A percentile compares a stretch with the other conserved stretches of the same genome.
Conservation (phyloP, 2,113 vertebrate species). For the Siniperca chuatsi region DNA sequence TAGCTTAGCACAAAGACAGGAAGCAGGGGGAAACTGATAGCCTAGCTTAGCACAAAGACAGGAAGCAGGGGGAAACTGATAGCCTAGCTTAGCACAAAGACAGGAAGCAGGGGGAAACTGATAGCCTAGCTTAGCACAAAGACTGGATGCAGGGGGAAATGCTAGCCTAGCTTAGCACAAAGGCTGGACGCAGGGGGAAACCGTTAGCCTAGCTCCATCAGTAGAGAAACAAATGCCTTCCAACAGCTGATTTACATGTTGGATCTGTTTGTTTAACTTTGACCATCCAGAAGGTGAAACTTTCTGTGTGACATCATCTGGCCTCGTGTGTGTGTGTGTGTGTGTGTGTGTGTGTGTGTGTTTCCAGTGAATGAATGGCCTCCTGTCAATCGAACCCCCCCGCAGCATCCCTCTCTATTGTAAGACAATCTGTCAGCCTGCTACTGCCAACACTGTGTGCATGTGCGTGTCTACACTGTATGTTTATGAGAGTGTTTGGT, state of each 20-base stretch:
- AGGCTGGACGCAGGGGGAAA: not conserved
- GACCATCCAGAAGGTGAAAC: not conserved
- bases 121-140: not conserved
- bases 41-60: too few species aligned
- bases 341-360: slow-evolving; percentile 18
- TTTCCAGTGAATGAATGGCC: slow-evolving; percentile 34
- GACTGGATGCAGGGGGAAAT: not conserved
- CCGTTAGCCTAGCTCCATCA: not conserved
- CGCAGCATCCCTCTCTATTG: slow-evolving; percentile 48
- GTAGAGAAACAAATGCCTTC: too few species aligned
- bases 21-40: not conserved
- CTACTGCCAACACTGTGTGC: slow-evolving; percentile 47
- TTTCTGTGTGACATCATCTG: slow-evolving; percentile 15
- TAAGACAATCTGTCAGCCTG: slow-evolving; percentile 67
- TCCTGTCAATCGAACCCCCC: slow-evolving; percentile 44
- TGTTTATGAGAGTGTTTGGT: not conserved
- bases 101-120: too few species aligned
- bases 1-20: not conserved
- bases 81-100: too few species aligned
- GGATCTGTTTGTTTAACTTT: not conserved
- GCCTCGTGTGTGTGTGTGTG: slow-evolving; percentile 4
- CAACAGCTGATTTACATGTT: too few species aligned
- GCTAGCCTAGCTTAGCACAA: too few species aligned
- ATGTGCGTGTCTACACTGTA: slow-evolving; percentile 13
- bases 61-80: too few species aligned